Evolutionary conservation across 2,888 invertebrate genomes (phyloP).

Genomic region (Aelia acuminata): DNA sequence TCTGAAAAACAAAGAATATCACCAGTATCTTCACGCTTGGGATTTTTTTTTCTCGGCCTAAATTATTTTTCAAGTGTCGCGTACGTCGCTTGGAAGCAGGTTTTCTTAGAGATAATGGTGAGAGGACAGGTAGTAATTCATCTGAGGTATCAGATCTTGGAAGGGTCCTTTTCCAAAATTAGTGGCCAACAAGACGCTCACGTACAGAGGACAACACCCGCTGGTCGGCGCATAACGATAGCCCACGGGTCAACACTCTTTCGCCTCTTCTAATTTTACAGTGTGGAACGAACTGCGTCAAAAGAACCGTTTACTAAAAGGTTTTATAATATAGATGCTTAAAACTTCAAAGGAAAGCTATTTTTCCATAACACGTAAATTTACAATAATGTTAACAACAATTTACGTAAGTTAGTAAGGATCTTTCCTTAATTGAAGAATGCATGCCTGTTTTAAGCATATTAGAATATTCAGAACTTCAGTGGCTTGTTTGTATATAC

Average conservation of each 20-base stretch:
- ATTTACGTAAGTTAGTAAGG: too few species aligned
- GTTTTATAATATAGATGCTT: not conserved
- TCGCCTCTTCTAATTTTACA: not conserved
- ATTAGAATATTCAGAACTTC: too few species aligned
- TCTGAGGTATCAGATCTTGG: constrained; percentile 24
- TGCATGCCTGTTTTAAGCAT: not conserved
- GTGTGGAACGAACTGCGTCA: not conserved
- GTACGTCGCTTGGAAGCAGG: constrained; percentile 42
- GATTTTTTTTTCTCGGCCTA: not conserved
- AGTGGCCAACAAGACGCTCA: constrained; percentile 31
- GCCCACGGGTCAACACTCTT: constrained; percentile 29
- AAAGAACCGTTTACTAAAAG: not conserved
- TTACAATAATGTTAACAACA: not conserved
- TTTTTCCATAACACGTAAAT: not conserved
- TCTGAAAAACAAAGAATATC: constrained; percentile 20
- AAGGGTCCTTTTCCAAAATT: constrained; percentile 50
- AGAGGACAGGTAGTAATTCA: not conserved
- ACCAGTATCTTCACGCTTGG: not conserved
- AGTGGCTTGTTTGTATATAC: too few species aligned
- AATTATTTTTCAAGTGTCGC: constrained; percentile 30
- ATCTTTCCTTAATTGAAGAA: not conserved
- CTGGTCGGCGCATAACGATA: not conserved
- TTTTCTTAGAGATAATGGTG: constrained; percentile 13
- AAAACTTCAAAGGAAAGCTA: not conserved
- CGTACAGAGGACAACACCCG: constrained; percentile 30